These are phyloP conservation scores for Hofmannophila pseudospretella DNA, from an alignment of 2,888 invertebrate genomes.

Conservation along the genomic window DNA sequence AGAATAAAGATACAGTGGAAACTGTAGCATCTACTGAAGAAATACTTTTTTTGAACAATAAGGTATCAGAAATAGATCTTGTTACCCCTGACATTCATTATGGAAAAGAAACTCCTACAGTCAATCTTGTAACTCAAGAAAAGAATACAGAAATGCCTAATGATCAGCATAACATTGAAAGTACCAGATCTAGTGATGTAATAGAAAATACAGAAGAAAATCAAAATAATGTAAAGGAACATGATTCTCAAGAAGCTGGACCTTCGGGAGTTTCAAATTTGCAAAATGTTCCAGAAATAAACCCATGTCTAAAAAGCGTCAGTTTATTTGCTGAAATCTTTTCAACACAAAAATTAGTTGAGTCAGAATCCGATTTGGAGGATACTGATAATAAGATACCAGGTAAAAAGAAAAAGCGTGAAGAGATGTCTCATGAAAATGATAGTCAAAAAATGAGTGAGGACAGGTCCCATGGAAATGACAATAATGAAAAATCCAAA, in stretches of 20 bases:
- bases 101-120: not conserved
- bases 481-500: no score
- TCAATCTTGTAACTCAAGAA: not conserved
- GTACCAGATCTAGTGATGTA: constrained; percentile 11
- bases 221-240: constrained; percentile 10
- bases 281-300: constrained; percentile 15
- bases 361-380: constrained; percentile 35
- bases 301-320: constrained; percentile 55
- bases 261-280: constrained; percentile 2
- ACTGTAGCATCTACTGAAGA: not conserved
- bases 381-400: constrained; percentile 6
- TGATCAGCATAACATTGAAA: not conserved
- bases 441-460: no score
- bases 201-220: constrained; percentile 13
- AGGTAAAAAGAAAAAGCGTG: not conserved
- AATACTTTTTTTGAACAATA: not conserved
- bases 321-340: constrained; percentile 53
- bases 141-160: not conserved
- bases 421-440: no score
- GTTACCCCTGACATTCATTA: not conserved
- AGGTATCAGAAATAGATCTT: not conserved
- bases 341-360: constrained; percentile 31
- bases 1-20: not conserved
- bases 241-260: constrained; percentile 11
- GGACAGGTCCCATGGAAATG: no score